These are phyloP conservation scores for Tapirus indicus DNA, from an alignment of 2,797 vertebrate species.

Conservation along the genomic window DNA sequence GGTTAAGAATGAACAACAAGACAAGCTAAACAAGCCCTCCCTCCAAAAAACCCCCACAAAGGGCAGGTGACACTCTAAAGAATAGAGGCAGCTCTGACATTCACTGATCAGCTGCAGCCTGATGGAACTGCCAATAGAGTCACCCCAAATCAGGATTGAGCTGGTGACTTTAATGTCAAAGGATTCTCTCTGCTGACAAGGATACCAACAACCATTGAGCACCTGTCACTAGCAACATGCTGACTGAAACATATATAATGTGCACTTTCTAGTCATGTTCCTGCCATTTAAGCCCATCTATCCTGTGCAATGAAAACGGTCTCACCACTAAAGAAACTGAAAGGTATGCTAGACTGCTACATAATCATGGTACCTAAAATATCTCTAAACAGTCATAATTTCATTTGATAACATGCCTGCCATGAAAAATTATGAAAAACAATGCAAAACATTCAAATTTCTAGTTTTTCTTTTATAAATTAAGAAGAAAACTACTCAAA, in stretches of 20 bases:
- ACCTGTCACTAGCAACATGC: slow-evolving; percentile 84
- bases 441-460: neutral
- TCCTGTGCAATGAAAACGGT: slow-evolving; percentile 59
- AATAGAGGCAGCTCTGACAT: slow-evolving; percentile 86
- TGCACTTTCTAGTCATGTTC: slow-evolving; percentile 81
- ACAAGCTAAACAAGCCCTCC: slow-evolving; percentile 73
- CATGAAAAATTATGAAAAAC: neutral
- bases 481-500: neutral
- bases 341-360: slow-evolving; percentile 58
- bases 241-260: slow-evolving; percentile 80
- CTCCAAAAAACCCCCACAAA: slow-evolving; percentile 45
- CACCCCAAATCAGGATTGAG: slow-evolving; percentile 81
- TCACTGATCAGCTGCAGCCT: slow-evolving; percentile 83
- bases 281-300: slow-evolving; percentile 77
- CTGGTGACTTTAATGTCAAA: slow-evolving; percentile 89
- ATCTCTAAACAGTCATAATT: neutral
- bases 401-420: neutral
- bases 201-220: slow-evolving; percentile 87
- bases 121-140: slow-evolving; percentile 90
- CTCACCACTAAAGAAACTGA: slow-evolving; percentile 72
- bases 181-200: slow-evolving; percentile 87
- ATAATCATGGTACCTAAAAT: neutral
- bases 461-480: slow-evolving; percentile 33
- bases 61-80: slow-evolving; percentile 78
- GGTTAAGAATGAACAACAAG: slow-evolving; percentile 83